Base-by-base conservation (phyloP, 2,113 vertebrate genomes). In the Trichechus manatus region DNA sequence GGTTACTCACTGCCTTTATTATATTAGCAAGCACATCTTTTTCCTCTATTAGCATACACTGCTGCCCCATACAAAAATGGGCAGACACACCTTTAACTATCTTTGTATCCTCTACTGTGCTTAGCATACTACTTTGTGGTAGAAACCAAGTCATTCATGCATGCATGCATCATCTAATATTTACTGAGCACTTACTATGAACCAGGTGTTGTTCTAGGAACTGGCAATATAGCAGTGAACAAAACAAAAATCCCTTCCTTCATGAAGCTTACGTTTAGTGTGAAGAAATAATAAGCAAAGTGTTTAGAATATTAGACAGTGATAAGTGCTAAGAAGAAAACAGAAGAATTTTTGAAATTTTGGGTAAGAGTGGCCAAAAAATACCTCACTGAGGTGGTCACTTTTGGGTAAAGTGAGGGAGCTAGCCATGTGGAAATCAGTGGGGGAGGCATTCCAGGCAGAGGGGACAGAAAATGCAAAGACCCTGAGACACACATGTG, bases 301-400 rank as follows among this genome's bases (percentile, higher is more conserved):
- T 59, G 50, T 50, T 89, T 39, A 77, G 33, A 89, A 63, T 61
- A 61, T 29, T 31, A 93, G 23, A 47, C 29, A 80, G 39, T 70
- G 42, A 59, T 61, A 79, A 81, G 36, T 13, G 27, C n/a, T 64
- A 88, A 72, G 53, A 74, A 92, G n/a, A 70, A 91, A 85, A 59
- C 15, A 85, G 14, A 56, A 78, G n/a, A 4, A 27, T 72, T 93
- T 94, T 82, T 92, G 39, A 92, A 88, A 91, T 39, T 90, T 84
- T 89, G 89, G 17, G 0, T 36, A 89, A 74, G 11, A 59, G 19
- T 78, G 50, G 56, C 39, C 53, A 84, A 56, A 59, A 56, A 96
- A 80, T 66, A 80, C 5, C 31, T 84, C 47, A 85, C 3, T 5
- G 22, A 89, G 31, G 85, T 75, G 19, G 13, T 96, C 89, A 96